A percentile compares a stretch with the other conserved stretches of the same genome.
Evolutionary conservation across 30 jellyfish, hydroid and myxozoan genomes (phyloP).

Genomic region (Turritopsis dohrnii): DNA sequence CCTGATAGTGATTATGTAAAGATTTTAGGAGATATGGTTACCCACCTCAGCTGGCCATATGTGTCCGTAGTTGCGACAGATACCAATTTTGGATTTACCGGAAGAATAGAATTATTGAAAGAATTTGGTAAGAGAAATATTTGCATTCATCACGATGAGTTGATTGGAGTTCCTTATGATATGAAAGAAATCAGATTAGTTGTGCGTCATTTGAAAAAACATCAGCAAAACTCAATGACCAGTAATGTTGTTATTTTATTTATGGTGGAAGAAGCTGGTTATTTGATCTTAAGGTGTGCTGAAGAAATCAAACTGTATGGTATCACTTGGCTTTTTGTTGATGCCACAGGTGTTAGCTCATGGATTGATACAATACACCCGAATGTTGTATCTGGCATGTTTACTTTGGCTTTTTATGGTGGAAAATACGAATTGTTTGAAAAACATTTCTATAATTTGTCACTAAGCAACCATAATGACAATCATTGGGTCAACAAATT

Average conservation of each 20-base stretch:
- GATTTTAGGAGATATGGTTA: not conserved
- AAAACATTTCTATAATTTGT: slow-evolving; percentile 5
- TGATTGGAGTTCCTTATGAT: slow-evolving; percentile 19
- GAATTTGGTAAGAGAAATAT: not conserved
- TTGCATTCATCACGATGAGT: not conserved
- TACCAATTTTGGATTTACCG: slow-evolving; percentile 2
- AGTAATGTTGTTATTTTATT: slow-evolving; percentile 1
- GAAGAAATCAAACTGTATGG: not conserved
- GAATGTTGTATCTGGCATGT: not conserved
- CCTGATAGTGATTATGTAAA: slow-evolving; percentile 1
- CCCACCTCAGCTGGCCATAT: slow-evolving; percentile 5
- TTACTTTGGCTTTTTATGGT: not conserved
- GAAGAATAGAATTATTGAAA: not conserved
- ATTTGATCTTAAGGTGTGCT: not conserved
- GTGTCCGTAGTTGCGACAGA: slow-evolving; percentile 20
- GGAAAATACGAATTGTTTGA: not conserved
- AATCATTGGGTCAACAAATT: not conserved
- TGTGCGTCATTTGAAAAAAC: not conserved
- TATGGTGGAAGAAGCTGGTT: slow-evolving; percentile 1
- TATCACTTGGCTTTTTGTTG: slow-evolving; percentile 19
- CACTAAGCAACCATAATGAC: not conserved
- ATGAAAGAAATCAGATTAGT: not conserved
- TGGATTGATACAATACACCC: not conserved
- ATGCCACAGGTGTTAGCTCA: slow-evolving; percentile 2
- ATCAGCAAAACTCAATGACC: not conserved